A percentile compares a stretch with the other conserved stretches of the same genome.
These are phyloP conservation scores for Alcedo atthis DNA, from an alignment of 2,797 vertebrate genomes.

Conservation along the genomic window DNA sequence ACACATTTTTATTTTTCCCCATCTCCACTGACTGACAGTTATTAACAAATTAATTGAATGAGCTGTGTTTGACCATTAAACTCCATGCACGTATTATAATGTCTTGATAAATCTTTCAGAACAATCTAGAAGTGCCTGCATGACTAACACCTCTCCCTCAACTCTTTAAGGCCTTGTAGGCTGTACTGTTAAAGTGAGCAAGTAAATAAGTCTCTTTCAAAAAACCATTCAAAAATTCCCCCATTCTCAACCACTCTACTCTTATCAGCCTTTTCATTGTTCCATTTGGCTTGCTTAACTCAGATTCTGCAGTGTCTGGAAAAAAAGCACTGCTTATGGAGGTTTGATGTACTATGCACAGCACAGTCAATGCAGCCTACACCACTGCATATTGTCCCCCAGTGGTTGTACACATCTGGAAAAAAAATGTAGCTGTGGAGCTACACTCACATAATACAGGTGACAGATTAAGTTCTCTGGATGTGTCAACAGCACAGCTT, in stretches of 20 bases:
- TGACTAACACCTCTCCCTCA: not conserved
- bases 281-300: not conserved
- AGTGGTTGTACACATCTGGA: not conserved
- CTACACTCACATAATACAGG: not conserved
- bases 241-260: not conserved
- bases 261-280: not conserved
- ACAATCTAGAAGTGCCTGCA: not conserved
- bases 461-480: not conserved
- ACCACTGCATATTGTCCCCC: not conserved
- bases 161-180: not conserved
- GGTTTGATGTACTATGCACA: accelerated
- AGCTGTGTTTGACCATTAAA: not conserved
- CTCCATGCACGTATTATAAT: not conserved
- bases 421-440: not conserved
- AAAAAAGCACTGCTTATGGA: not conserved
- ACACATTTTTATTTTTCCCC: not conserved
- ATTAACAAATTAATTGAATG: not conserved
- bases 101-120: not conserved
- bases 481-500: not conserved
- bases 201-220: not conserved
- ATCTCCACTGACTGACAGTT: not conserved
- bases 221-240: not conserved
- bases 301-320: not conserved
- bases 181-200: not conserved
- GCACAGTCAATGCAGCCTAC: accelerated